These are phyloP conservation scores for Eudasyphora cyanicolor DNA, from an alignment of 2,888 invertebrate species.

Conservation along the genomic window DNA sequence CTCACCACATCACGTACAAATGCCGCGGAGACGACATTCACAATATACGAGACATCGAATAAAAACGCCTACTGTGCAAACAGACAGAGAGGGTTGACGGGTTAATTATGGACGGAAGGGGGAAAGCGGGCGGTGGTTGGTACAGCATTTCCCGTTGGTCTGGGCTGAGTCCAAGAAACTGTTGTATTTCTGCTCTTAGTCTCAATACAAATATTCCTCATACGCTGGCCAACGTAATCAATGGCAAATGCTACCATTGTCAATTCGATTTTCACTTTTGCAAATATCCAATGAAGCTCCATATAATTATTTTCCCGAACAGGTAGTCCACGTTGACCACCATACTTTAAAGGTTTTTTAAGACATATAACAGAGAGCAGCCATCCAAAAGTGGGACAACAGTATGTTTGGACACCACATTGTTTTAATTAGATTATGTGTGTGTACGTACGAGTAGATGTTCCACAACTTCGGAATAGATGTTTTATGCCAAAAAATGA, in stretches of 20 bases:
- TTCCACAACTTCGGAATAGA: too few species aligned
- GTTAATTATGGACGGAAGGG: background rate
- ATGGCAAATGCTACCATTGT: background rate
- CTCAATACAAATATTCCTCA: background rate
- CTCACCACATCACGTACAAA: slow-evolving; percentile 46
- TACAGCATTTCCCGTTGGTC: background rate
- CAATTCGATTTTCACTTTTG: background rate
- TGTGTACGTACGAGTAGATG: too few species aligned
- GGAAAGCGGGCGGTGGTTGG: background rate
- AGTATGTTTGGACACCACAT: too few species aligned
- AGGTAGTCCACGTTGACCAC: background rate
- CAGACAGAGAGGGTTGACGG: background rate
- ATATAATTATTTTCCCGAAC: background rate
- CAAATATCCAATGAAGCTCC: background rate
- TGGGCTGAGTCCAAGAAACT: background rate
- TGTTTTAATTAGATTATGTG: too few species aligned
- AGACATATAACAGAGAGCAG: too few species aligned
- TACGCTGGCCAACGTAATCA: background rate
- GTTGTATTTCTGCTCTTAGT: background rate
- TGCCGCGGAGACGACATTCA: background rate
- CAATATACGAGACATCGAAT: background rate
- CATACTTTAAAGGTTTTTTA: too few species aligned
- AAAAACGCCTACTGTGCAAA: background rate
- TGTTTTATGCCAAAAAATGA: too few species aligned
- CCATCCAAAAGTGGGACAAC: too few species aligned